Evolutionary conservation across 2,113 vertebrate species (phyloP).

Genomic region (Meriones unguiculatus): DNA sequence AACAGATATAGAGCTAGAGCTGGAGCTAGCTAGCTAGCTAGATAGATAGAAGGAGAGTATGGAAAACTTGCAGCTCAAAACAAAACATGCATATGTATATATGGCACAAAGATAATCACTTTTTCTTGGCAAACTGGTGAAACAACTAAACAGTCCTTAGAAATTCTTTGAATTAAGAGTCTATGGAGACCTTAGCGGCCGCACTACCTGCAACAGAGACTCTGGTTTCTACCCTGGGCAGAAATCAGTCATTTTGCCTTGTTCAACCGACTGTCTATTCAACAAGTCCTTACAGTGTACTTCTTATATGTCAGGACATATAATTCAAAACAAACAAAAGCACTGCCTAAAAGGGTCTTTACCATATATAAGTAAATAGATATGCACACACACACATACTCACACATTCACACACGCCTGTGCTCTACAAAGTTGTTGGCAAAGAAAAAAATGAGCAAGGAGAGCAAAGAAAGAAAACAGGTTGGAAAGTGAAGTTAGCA

Average conservation of each 20-base stretch:
- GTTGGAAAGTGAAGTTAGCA: background rate
- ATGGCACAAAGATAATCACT: conserved; percentile 44
- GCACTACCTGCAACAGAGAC: background rate
- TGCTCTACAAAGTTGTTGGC: background rate
- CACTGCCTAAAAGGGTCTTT: background rate
- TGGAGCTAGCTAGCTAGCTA: too few species aligned
- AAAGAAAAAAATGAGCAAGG: background rate
- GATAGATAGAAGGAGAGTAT: too few species aligned
- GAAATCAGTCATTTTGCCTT: background rate
- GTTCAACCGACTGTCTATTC: background rate
- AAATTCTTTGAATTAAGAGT: background rate
- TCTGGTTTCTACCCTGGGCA: background rate
- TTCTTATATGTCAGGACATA: background rate
- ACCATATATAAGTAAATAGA: background rate
- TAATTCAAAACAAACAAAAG: background rate
- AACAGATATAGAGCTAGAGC: conserved; percentile 1
- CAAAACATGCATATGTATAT: background rate
- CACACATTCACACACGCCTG: background rate
- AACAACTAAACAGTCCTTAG: background rate
- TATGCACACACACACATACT: background rate
- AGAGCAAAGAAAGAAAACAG: background rate
- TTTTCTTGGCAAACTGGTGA: conserved; percentile 27
- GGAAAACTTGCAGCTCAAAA: too few species aligned
- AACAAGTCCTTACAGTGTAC: background rate
- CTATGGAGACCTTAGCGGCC: background rate